phyloP scores from a whole-genome alignment of 2,888 invertebrate genomes.

The Rosalia funebris region DNA sequence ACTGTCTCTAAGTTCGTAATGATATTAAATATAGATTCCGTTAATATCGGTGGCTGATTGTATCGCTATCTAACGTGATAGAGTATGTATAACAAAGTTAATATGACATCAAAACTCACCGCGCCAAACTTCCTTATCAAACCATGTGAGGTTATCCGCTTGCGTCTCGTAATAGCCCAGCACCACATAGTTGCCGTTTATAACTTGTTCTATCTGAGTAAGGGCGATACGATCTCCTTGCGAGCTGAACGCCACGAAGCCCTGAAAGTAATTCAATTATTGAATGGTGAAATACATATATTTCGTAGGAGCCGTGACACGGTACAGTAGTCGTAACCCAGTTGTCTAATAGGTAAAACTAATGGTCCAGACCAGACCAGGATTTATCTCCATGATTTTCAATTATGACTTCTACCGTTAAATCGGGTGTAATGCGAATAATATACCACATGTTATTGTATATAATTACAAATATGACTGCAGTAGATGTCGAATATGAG shows the following conservation, averaged over 20 bases:
- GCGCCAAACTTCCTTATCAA: conserved; percentile 89
- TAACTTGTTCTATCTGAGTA: conserved; percentile 97
- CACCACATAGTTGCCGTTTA: conserved; percentile 92
- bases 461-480: too few relatives aligned
- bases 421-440: too few relatives aligned
- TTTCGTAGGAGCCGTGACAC: too few relatives aligned
- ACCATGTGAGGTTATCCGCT: conserved; percentile 95
- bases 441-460: too few relatives aligned
- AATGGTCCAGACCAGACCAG: too few relatives aligned
- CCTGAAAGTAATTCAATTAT: conserved; percentile 69
- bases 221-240: conserved; percentile 98
- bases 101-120: conserved; percentile 68
- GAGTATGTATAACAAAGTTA: conserved; percentile 16
- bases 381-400: too few relatives aligned
- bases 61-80: conserved; percentile 14
- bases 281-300: neutral
- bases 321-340: too few relatives aligned
- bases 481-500: too few relatives aligned
- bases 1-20: conserved; percentile 13
- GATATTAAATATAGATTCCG: conserved; percentile 1
- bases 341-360: too few relatives aligned
- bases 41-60: neutral
- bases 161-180: conserved; percentile 97
- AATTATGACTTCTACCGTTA: too few relatives aligned
- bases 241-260: conserved; percentile 96